phyloP scores from a whole-genome alignment of 2,113 vertebrate species.

The Bungarus multicinctus region DNA sequence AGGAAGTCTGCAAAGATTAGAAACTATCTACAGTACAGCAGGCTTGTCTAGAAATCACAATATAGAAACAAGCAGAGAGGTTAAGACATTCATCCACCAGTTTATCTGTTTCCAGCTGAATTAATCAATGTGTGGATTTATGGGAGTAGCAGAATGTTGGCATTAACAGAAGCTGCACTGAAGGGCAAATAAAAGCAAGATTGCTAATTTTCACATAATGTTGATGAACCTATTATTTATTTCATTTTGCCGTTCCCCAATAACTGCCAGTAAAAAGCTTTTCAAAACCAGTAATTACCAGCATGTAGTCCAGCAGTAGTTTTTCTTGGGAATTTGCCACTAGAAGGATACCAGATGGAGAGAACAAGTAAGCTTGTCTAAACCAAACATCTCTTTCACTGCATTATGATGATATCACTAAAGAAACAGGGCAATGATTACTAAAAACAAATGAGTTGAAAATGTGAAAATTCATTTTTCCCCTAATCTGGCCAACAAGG shows the following conservation, averaged over 20 bases:
- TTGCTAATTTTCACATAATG: background rate
- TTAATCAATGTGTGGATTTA: background rate
- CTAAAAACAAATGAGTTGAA: constrained; percentile 10
- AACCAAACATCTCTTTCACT: background rate
- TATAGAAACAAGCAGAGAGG: background rate
- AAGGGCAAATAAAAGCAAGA: background rate
- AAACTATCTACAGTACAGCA: background rate
- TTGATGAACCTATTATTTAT: background rate
- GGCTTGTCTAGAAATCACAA: background rate
- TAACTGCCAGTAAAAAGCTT: background rate
- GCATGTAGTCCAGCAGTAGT: background rate
- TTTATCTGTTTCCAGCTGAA: background rate
- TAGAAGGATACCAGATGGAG: background rate
- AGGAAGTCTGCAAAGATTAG: background rate
- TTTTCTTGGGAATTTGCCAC: constrained; percentile 7
- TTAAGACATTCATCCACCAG: background rate
- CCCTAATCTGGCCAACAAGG: constrained; percentile 3
- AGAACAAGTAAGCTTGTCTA: background rate
- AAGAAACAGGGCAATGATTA: background rate
- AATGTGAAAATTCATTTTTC: background rate
- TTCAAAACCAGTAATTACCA: constrained; percentile 4
- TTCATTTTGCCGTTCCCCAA: background rate
- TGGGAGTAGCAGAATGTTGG: background rate
- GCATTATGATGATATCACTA: background rate
- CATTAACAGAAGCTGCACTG: background rate